phyloP scores from a whole-genome alignment of 2,888 invertebrate species.

The Hydriomena furcata region DNA sequence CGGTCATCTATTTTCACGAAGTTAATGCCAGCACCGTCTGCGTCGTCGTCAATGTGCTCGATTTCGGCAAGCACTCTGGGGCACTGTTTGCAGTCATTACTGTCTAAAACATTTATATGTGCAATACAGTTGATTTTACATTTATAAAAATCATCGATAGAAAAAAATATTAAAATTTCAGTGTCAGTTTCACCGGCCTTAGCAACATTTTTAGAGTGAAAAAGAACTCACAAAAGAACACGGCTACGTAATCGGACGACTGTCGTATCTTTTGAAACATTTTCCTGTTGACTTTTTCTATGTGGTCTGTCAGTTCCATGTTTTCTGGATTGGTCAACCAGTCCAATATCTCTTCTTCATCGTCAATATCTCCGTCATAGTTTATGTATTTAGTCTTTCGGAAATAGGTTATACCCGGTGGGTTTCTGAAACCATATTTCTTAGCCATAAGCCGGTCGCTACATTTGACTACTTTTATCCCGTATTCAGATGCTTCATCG shows the following conservation, averaged over 20 bases:
- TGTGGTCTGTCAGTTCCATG: constrained; percentile 96
- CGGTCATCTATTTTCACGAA: constrained; percentile 96
- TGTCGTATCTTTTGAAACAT: constrained; percentile 97
- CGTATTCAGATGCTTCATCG: constrained; percentile 95
- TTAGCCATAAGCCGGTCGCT: constrained; percentile 95
- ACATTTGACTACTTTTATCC: constrained; percentile 95
- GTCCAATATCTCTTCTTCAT: constrained; percentile 94
- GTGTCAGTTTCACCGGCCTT: background rate
- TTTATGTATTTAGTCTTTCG: constrained; percentile 94
- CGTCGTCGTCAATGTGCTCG: constrained; percentile 97
- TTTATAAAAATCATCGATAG: constrained; percentile 30
- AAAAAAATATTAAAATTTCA: background rate
- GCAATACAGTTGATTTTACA: constrained; percentile 67
- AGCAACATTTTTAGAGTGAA: constrained; percentile 19
- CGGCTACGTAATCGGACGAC: constrained; percentile 94
- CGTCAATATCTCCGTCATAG: constrained; percentile 96
- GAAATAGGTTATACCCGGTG: constrained; percentile 96
- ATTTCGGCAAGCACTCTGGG: constrained; percentile 93
- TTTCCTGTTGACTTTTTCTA: constrained; percentile 94
- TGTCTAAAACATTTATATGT: constrained; percentile 88
- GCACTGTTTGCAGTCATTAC: constrained; percentile 97
- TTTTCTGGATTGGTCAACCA: constrained; percentile 97
- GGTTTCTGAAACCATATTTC: constrained; percentile 94
- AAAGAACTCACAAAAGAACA: constrained; percentile 93
- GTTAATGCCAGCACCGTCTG: constrained; percentile 94